Percentiles rank a stretch among this genome's conserved stretches.
phyloP scores from a whole-genome alignment of 2,888 invertebrate genomes.

The Drosophila acutilabella region DNA sequence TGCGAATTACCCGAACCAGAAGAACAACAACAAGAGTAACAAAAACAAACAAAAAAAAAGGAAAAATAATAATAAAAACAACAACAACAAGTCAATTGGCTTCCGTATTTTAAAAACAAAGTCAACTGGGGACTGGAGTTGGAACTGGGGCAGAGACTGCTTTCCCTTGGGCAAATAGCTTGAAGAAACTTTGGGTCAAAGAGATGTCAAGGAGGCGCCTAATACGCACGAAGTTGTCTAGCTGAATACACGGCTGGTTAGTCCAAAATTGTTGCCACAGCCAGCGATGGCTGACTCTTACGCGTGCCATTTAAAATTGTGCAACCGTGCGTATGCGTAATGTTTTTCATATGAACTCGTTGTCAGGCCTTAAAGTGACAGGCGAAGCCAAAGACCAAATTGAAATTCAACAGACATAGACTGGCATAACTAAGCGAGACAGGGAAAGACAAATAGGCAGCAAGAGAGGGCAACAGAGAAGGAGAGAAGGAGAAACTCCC shows the following conservation, averaged over 20 bases:
- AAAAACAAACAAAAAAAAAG: slow-evolving; percentile 32
- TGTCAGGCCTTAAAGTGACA: slow-evolving; percentile 60
- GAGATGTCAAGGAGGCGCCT: slow-evolving; percentile 71
- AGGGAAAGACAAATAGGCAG: neutral
- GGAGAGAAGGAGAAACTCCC: slow-evolving; percentile 1
- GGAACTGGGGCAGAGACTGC: slow-evolving; percentile 16
- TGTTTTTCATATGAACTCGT: slow-evolving; percentile 77
- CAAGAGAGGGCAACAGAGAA: too few species aligned
- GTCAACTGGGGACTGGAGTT: slow-evolving; percentile 27
- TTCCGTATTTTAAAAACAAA: slow-evolving; percentile 59
- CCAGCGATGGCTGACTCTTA: slow-evolving; percentile 49
- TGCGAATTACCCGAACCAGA: slow-evolving; percentile 70
- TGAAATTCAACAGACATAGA: slow-evolving; percentile 74
- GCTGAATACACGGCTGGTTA: slow-evolving; percentile 71
- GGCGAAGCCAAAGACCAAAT: slow-evolving; percentile 52
- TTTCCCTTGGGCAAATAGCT: slow-evolving; percentile 48
- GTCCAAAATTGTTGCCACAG: slow-evolving; percentile 57
- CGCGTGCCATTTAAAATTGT: slow-evolving; percentile 80
- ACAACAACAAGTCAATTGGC: slow-evolving; percentile 54
- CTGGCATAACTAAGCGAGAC: slow-evolving; percentile 50
- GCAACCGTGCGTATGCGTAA: slow-evolving; percentile 80
- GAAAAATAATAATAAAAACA: slow-evolving; percentile 23
- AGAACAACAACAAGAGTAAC: slow-evolving; percentile 21
- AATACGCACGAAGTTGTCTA: slow-evolving; percentile 63
- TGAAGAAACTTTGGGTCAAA: slow-evolving; percentile 67